Base-by-base conservation (phyloP, 2,797 vertebrate genomes). In the Bovichtus variegatus region DNA sequence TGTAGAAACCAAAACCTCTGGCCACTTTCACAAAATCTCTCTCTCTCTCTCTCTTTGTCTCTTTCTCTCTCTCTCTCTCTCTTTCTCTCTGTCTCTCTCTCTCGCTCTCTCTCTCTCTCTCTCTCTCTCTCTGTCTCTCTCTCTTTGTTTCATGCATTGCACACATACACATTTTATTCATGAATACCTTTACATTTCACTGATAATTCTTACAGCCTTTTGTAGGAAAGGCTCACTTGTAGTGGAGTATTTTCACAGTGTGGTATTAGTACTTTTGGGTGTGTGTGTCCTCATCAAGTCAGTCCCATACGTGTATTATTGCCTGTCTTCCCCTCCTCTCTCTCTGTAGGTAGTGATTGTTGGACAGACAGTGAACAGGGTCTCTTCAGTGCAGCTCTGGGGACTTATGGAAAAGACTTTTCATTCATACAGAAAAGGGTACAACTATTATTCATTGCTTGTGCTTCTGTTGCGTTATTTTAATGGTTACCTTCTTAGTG, bases 351-450 rank as follows among this genome's bases (percentile, higher is more conserved):
- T 34, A 94, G 90, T 76, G 93, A 95, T 65, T 61, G 87, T 47
- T 96, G 96, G 96, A 91, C 83, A 34, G 79, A 90, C 16, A 69
- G 25, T 51, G 96, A 96, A 81, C 94, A 89, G 74, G 87, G 49
- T 46, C 67, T 93, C 65, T 96, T 96, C 70, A 55, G 47, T 75
- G 80, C 86, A 67, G 91, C 94, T 43, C 93, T 95, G 8, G 55
- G 46, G 27, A 88, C 86, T 18, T 67, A 90, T 47, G 94, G 95
- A 53, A 96, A 96, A 89, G 94, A 96, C 76, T 96, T 96, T 65
- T 78, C 87, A 9, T 85, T 90, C 59, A 91, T 96, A 71, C 90
- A 94, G 29, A 93, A 90, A 78, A 94, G 57, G 94, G 96, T 96
- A 94, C 4, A 54, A 15, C 18, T 40, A 2, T 1, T 8, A 63